Conservation (phyloP, 2,113 vertebrate genomes). For the Theristicus caerulescens region DNA sequence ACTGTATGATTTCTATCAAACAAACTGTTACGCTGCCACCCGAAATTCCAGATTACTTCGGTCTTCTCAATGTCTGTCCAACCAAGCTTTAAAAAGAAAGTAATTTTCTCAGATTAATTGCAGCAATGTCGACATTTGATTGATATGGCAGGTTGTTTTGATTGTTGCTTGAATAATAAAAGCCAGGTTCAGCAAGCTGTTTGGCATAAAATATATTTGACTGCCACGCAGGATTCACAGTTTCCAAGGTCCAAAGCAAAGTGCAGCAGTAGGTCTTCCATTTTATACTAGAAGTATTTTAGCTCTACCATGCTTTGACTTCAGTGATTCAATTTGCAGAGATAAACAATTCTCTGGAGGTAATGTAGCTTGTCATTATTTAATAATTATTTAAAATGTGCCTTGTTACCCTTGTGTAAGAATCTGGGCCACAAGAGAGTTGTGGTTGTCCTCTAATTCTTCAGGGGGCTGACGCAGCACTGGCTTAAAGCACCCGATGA, state of each 20-base stretch:
- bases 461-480: neutral
- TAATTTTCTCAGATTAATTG: neutral
- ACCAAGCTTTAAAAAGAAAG: neutral
- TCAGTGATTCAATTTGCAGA: constrained; percentile 24
- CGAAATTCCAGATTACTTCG: neutral
- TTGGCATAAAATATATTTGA: neutral
- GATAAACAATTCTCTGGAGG: constrained; percentile 24
- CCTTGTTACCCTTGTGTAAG: neutral
- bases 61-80: neutral
- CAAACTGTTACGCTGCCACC: neutral
- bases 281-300: neutral
- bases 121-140: neutral
- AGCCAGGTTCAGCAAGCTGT: neutral
- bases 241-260: neutral
- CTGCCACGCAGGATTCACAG: neutral
- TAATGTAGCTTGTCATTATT: constrained; percentile 1
- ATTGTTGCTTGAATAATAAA: neutral
- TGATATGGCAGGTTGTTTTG: neutral
- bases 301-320: neutral
- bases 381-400: neutral
- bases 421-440: neutral
- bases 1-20: neutral
- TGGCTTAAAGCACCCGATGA: neutral
- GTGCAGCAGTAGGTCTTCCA: neutral
- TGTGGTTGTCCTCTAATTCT: neutral